These are phyloP conservation scores for Thecophora atra DNA, from an alignment of 2,888 invertebrate genomes.

Conservation along the genomic window DNA sequence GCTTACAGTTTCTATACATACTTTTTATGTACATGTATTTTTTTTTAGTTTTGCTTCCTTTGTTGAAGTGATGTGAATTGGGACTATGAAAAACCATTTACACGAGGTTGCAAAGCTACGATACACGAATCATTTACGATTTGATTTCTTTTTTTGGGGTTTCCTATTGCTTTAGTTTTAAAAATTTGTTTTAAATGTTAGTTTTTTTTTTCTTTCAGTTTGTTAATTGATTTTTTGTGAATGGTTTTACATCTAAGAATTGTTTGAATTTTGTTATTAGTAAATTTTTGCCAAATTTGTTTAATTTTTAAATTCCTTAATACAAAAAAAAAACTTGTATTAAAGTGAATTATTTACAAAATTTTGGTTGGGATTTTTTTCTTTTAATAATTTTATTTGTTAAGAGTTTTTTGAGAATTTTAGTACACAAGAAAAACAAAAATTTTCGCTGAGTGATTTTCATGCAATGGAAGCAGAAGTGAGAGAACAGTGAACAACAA, in stretches of 20 bases:
- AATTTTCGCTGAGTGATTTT: background rate
- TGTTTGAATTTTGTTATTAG: background rate
- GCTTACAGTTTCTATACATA: conserved; percentile 17
- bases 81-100: conserved; percentile 30
- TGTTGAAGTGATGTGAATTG: background rate
- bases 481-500: background rate
- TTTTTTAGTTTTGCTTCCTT: background rate
- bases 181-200: too few relatives aligned
- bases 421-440: too few relatives aligned
- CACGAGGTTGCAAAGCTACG: background rate
- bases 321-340: background rate
- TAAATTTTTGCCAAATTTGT: conserved; percentile 15
- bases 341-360: conserved; percentile 44
- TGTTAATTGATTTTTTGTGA: background rate
- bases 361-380: conserved; percentile 49
- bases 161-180: too few relatives aligned
- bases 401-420: conserved; percentile 13
- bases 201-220: background rate
- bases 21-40: background rate
- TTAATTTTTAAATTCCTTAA: background rate
- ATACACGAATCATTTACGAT: too few relatives aligned
- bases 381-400: background rate
- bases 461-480: conserved; percentile 35
- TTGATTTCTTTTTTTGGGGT: conserved; percentile 8
- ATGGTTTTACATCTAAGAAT: conserved; percentile 7